phyloP scores from a whole-genome alignment of 2,888 invertebrate genomes.

The Schrankia costaestrigalis region DNA sequence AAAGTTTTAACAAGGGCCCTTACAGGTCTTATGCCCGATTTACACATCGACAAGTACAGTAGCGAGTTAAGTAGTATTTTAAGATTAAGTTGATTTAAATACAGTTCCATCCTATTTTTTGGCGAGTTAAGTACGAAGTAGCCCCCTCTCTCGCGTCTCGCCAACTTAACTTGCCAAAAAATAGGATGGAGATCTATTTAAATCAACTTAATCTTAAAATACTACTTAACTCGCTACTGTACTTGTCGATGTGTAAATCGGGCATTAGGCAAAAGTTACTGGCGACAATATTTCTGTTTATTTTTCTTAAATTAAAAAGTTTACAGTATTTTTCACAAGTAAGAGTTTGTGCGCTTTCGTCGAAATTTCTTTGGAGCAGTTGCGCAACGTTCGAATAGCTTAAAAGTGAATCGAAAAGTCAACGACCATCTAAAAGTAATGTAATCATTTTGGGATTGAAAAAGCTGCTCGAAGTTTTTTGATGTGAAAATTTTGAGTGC shows the following conservation, averaged over 20 bases:
- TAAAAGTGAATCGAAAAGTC: constrained; percentile 15
- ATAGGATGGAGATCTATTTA: no score
- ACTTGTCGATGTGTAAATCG: no score
- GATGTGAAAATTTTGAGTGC: constrained; percentile 9
- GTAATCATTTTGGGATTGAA: constrained; percentile 19
- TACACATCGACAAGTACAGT: no score
- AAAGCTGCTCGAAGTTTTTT: constrained; percentile 14
- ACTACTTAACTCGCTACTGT: no score
- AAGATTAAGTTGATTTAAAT: no score
- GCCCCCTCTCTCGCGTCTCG: no score
- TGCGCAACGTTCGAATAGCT: constrained; percentile 11
- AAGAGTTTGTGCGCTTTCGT: constrained; percentile 14
- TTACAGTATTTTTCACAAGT: constrained; percentile 23
- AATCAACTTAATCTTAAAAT: no score
- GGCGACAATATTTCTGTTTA: constrained; percentile 30
- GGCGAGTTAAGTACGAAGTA: no score
- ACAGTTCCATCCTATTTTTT: no score
- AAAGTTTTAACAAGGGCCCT: constrained; percentile 41
- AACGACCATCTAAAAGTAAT: constrained; percentile 20
- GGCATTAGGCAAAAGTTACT: constrained; percentile 26
- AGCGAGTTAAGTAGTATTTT: no score
- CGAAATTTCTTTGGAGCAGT: no score
- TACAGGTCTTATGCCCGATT: constrained; percentile 26
- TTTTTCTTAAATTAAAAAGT: constrained; percentile 45
- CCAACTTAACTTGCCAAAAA: no score